phyloP scores from a whole-genome alignment of 2,888 invertebrate species.

The Phytoseiulus persimilis region DNA sequence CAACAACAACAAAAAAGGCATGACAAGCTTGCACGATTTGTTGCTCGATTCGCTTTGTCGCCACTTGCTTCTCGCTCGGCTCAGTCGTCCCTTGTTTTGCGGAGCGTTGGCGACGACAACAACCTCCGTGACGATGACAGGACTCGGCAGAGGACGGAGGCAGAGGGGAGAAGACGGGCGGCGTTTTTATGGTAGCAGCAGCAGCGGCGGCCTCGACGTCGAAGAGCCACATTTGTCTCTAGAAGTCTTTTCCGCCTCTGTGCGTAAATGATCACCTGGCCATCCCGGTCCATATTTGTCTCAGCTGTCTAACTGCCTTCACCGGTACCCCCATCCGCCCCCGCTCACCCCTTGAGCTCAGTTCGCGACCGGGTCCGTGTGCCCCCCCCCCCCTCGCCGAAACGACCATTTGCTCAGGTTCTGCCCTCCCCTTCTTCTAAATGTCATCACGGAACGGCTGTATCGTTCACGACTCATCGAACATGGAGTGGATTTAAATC shows the following conservation, averaged over 20 bases:
- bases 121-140: background rate
- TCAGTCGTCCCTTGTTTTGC: background rate
- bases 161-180: background rate
- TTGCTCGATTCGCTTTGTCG: background rate
- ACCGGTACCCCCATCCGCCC: background rate
- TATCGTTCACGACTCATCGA: background rate
- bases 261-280: conserved; percentile 5
- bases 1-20: background rate
- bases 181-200: background rate
- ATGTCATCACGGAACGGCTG: background rate
- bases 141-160: background rate
- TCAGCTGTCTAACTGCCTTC: background rate
- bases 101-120: background rate
- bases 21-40: background rate
- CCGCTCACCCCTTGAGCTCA: background rate
- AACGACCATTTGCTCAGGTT: background rate
- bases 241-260: background rate
- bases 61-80: background rate
- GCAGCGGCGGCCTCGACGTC: background rate
- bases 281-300: background rate
- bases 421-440: background rate
- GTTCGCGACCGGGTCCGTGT: background rate
- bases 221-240: background rate
- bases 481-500: background rate
- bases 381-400: background rate